Percentiles rank a stretch among this genome's conserved stretches.
Conservation (phyloP, 1,140 invertebrate genomes). For the Ips nitidus region DNA sequence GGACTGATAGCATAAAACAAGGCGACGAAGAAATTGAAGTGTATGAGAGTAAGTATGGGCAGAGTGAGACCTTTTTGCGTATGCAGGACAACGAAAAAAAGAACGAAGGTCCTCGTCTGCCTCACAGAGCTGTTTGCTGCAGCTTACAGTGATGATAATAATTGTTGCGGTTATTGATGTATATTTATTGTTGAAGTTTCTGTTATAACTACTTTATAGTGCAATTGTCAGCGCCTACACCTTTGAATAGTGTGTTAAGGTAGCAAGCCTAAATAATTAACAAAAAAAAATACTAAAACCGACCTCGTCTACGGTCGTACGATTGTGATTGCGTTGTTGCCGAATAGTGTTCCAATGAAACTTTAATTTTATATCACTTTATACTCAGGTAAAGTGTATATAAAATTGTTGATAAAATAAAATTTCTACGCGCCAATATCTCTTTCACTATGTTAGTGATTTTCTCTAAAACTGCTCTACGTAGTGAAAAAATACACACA, state of each 20-base stretch:
- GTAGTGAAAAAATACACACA: conserved; percentile 5
- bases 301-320: conserved; percentile 20
- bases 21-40: conserved; percentile 45
- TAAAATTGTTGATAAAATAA: conserved; percentile 4
- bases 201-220: background rate
- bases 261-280: too few species aligned
- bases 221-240: background rate
- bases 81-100: conserved; percentile 41
- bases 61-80: conserved; percentile 46
- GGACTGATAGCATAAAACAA: conserved; percentile 29
- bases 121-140: conserved; percentile 50
- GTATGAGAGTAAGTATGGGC: conserved; percentile 49
- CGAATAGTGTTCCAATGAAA: conserved; percentile 24
- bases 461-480: background rate
- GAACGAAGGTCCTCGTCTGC: conserved; percentile 42
- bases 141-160: conserved; percentile 44
- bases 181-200: conserved; percentile 24
- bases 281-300: background rate
- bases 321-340: conserved; percentile 18
- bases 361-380: conserved; percentile 20
- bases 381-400: conserved; percentile 7
- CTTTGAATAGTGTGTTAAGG: background rate
- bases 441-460: conserved; percentile 11
- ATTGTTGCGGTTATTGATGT: conserved; percentile 14
- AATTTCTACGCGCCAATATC: background rate